Conservation (phyloP, 2,888 invertebrate species). For the Heliconius charithonia region DNA sequence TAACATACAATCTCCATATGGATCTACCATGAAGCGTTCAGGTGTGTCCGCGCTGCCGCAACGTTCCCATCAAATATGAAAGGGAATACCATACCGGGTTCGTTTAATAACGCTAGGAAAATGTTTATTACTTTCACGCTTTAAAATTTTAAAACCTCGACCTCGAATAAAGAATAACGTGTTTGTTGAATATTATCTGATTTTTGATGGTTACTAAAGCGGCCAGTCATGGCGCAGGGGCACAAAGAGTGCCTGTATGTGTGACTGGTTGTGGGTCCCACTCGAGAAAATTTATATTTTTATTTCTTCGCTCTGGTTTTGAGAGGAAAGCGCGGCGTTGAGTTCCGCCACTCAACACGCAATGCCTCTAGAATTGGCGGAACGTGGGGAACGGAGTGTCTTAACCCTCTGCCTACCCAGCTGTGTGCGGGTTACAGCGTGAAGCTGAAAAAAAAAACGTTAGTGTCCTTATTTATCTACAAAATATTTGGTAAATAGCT, state of each 20-base stretch:
- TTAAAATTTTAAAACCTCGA: constrained; percentile 36
- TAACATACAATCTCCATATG: not conserved
- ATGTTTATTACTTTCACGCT: constrained; percentile 45
- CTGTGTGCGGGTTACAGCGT: no score
- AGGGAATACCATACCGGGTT: constrained; percentile 50
- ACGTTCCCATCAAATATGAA: constrained; percentile 62
- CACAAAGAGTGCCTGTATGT: no score
- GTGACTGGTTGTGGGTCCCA: no score
- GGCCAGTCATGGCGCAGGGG: no score
- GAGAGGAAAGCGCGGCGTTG: no score
- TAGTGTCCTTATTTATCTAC: not conserved
- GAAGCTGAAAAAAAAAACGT: not conserved
- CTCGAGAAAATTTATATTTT: no score
- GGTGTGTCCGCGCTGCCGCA: constrained; percentile 47
- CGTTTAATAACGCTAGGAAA: constrained; percentile 51
- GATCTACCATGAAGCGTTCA: constrained; percentile 1
- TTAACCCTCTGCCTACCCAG: no score
- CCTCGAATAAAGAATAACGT: constrained; percentile 3
- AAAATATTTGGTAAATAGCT: not conserved
- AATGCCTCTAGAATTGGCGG: no score
- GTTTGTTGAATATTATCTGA: constrained; percentile 12
- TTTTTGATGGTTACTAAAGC: not conserved
- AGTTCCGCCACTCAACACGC: no score
- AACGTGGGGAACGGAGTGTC: no score
- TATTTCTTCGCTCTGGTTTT: no score